A percentile compares a stretch with the other conserved stretches of the same genome.
phyloP scores from a whole-genome alignment of 2,113 vertebrate genomes.

The Sterna hirundo region DNA sequence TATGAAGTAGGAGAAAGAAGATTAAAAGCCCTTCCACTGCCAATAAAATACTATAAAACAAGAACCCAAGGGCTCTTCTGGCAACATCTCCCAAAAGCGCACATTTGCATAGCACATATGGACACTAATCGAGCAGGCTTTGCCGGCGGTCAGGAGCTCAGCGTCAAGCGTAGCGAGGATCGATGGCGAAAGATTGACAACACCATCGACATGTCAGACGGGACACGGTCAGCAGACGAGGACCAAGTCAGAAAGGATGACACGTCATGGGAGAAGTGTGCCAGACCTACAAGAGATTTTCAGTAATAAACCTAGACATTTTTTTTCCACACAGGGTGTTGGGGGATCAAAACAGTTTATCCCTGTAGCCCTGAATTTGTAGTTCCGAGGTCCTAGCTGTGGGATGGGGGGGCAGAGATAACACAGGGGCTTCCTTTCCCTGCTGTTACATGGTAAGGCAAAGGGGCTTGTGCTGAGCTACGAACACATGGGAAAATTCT shows the following conservation, averaged over 20 bases:
- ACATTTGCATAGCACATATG: neutral
- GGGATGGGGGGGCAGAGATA: too few species aligned
- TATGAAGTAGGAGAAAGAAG: neutral
- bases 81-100: neutral
- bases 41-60: neutral
- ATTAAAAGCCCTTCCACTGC: neutral
- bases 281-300: neutral
- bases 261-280: neutral
- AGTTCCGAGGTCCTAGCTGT: neutral
- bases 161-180: neutral
- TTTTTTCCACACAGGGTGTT: neutral
- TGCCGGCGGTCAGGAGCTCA: neutral
- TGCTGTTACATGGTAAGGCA: neutral
- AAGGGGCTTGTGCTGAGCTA: neutral
- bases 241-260: neutral
- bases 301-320: neutral
- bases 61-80: neutral
- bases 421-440: neutral
- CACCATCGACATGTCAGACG: neutral
- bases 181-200: neutral
- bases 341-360: neutral
- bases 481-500: neutral
- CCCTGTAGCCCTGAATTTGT: neutral
- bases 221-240: neutral
- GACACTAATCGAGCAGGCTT: neutral